These are phyloP conservation scores for Drosophila albomicans DNA, from an alignment of 1,140 invertebrate genomes.

Conservation along the genomic window DNA sequence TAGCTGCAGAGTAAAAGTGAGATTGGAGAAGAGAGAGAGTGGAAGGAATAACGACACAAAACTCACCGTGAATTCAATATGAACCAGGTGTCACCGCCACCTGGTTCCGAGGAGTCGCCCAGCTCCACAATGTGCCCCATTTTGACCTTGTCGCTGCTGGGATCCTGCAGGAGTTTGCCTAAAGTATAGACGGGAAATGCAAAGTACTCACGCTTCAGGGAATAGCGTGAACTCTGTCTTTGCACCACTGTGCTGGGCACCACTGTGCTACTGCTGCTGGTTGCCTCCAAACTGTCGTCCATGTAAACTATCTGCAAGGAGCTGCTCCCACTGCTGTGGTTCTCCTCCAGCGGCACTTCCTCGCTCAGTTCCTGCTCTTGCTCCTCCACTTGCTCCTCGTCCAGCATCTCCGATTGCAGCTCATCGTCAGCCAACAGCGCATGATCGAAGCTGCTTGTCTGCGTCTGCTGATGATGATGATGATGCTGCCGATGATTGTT, in stretches of 20 bases:
- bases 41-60: neutral
- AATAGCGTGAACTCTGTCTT: conserved; percentile 69
- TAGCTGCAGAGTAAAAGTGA: conserved; percentile 48
- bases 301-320: conserved; percentile 67
- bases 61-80: conserved; percentile 77
- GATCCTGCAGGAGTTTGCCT: conserved; percentile 64
- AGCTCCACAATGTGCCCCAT: conserved; percentile 29
- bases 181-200: conserved; percentile 76
- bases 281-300: conserved; percentile 68
- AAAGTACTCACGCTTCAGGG: conserved; percentile 63
- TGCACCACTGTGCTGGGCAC: neutral
- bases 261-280: conserved; percentile 23
- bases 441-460: neutral
- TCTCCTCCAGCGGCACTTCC: conserved; percentile 21
- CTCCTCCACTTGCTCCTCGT: neutral
- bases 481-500: conserved; percentile 51
- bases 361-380: conserved; percentile 29
- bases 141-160: neutral
- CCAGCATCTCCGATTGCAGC: conserved; percentile 23
- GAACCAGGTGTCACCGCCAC: conserved; percentile 69
- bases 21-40: neutral
- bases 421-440: neutral
- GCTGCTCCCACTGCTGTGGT: conserved; percentile 13
- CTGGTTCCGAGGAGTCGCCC: conserved; percentile 9
- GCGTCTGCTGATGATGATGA: neutral